Percentiles rank a stretch among this genome's conserved stretches.
phyloP scores from a whole-genome alignment of 92 coral and sea anemone genomes.

The Porites rus region DNA sequence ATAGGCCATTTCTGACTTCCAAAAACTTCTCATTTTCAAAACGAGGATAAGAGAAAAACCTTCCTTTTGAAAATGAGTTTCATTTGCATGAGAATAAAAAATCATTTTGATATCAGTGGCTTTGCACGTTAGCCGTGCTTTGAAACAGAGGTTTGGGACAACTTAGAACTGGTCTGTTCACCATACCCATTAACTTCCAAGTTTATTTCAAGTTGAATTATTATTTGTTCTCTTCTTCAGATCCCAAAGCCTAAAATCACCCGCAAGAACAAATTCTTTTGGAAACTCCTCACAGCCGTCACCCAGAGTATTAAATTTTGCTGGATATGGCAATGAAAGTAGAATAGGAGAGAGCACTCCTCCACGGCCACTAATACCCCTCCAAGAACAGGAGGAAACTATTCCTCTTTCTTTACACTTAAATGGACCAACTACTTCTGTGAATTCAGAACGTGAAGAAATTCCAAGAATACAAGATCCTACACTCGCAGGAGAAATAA shows the following conservation, averaged over 20 bases:
- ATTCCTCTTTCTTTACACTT: conserved; percentile 17
- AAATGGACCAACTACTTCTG: conserved; percentile 44
- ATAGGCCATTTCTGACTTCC: no score
- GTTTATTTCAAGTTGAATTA: background rate
- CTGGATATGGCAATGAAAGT: conserved; percentile 85
- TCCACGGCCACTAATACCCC: conserved; percentile 33
- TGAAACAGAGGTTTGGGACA: no score
- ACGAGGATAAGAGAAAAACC: no score
- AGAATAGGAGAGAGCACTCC: conserved; percentile 88
- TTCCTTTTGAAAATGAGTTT: no score
- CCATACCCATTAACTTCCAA: background rate
- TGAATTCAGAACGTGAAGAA: conserved; percentile 9
- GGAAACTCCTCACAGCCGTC: conserved; percentile 77
- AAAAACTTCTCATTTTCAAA: no score
- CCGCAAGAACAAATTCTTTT: conserved; percentile 67
- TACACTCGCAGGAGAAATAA: conserved; percentile 47
- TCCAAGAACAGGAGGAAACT: conserved; percentile 9
- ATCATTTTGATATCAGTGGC: no score
- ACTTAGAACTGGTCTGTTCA: no score
- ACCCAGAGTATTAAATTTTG: conserved; percentile 62
- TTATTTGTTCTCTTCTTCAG: conserved; percentile 31
- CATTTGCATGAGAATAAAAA: no score
- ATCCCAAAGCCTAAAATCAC: conserved; percentile 92
- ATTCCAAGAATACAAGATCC: conserved; percentile 39
- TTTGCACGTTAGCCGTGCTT: no score